Conservation (phyloP, 2,113 vertebrate species). For the Bungarus multicinctus region DNA sequence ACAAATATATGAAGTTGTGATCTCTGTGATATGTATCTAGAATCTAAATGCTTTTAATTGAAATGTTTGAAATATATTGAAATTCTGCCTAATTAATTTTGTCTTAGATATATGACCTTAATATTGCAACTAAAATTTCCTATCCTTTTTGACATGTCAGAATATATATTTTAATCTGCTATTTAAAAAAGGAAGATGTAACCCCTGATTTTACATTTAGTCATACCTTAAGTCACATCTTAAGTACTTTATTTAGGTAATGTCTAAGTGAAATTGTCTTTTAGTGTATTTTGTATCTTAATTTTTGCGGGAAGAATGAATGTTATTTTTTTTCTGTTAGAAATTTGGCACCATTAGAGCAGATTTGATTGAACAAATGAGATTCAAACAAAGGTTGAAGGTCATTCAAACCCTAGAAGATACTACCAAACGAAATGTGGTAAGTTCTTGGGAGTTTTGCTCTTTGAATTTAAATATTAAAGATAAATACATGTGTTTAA, state of each 20-base stretch:
- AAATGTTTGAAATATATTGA: background rate
- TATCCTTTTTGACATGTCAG: background rate
- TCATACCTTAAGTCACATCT: background rate
- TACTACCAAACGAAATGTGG: conserved; percentile 96
- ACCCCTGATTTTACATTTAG: background rate
- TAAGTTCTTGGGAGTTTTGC: conserved; percentile 56
- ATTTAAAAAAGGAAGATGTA: background rate
- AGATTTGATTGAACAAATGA: conserved; percentile 97
- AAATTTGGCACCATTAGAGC: conserved; percentile 95
- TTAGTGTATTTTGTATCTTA: background rate
- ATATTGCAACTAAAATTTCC: background rate
- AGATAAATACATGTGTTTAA: background rate
- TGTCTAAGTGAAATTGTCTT: background rate
- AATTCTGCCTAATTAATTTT: background rate
- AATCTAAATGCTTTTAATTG: background rate
- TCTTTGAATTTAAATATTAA: background rate
- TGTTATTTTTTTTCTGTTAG: conserved; percentile 62
- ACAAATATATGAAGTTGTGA: background rate
- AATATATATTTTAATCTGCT: background rate
- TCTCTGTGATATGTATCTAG: background rate
- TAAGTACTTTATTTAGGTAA: background rate
- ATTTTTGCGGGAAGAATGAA: background rate
- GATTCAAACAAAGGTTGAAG: conserved; percentile 95
- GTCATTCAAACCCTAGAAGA: conserved; percentile 98
- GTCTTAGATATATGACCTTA: background rate